A percentile compares a stretch with the other conserved stretches of the same genome.
These are phyloP conservation scores for Melanitta fusca DNA, from an alignment of 2,797 vertebrate genomes.

Conservation along the genomic window DNA sequence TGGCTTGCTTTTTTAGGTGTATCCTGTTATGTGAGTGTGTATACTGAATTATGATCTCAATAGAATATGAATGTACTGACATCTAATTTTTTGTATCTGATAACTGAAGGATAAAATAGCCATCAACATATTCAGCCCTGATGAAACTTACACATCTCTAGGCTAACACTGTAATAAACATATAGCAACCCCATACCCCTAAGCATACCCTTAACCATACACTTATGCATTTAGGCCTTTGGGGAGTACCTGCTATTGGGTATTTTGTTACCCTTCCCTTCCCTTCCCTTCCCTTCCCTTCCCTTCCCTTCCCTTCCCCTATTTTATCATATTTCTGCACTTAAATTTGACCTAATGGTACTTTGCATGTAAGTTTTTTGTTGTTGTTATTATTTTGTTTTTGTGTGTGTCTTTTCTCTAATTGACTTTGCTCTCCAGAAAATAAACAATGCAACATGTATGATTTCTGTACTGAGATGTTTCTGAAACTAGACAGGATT, in stretches of 20 bases:
- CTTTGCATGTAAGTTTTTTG: not conserved
- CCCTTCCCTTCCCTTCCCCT: not conserved
- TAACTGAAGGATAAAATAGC: not conserved
- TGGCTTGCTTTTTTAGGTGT: not conserved
- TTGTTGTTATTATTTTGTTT: not conserved
- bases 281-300: not conserved
- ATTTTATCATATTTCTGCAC: not conserved
- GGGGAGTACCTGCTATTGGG: accelerated
- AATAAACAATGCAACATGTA: not conserved
- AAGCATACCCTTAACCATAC: not conserved
- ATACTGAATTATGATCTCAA: not conserved
- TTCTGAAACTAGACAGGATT: not conserved
- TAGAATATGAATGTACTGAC: not conserved
- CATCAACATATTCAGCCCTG: not conserved
- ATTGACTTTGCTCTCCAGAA: not conserved
- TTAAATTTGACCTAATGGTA: not conserved
- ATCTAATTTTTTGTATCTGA: not conserved
- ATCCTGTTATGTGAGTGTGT: not conserved
- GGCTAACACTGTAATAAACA: accelerated
- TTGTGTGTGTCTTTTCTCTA: not conserved
- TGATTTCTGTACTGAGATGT: not conserved
- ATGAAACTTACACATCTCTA: not conserved
- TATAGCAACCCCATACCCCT: accelerated
- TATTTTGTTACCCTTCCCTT: not conserved
- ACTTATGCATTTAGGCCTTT: not conserved